These are phyloP conservation scores for Brachyopa scutellaris DNA, from an alignment of 2,888 invertebrate genomes.

Conservation along the genomic window DNA sequence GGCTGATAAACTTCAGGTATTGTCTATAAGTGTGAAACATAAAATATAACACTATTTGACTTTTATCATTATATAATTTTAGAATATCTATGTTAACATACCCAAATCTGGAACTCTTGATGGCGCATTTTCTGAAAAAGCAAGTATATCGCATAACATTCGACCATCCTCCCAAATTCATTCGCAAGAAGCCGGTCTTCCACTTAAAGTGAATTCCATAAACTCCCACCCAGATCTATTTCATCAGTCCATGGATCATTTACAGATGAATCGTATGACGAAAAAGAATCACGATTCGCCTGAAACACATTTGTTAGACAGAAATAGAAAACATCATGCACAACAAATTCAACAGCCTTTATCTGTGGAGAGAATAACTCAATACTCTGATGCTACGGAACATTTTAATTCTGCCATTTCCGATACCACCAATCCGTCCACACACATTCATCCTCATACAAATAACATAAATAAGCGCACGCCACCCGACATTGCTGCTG, in stretches of 20 bases:
- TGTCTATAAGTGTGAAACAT: no score
- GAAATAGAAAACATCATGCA: slow-evolving; percentile 34
- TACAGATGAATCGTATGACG: slow-evolving; percentile 14
- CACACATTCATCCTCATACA: slow-evolving; percentile 50
- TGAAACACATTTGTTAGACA: slow-evolving; percentile 70
- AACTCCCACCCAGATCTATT: slow-evolving; percentile 26
- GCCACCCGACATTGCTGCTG: slow-evolving; percentile 76
- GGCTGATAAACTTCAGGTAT: slow-evolving; percentile 83
- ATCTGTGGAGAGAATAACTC: slow-evolving; percentile 77
- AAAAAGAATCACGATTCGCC: slow-evolving; percentile 71
- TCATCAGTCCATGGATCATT: slow-evolving; percentile 21
- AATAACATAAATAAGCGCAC: slow-evolving; percentile 74
- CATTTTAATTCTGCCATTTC: slow-evolving; percentile 20
- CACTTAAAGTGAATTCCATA: slow-evolving; percentile 16
- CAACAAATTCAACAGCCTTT: slow-evolving; percentile 48
- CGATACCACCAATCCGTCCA: slow-evolving; percentile 46
- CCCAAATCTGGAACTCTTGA: slow-evolving; percentile 77
- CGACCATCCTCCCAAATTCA: slow-evolving; percentile 37
- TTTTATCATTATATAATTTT: background rate
- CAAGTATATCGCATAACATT: slow-evolving; percentile 76
- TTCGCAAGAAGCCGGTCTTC: slow-evolving; percentile 41
- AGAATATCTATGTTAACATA: slow-evolving; percentile 80
- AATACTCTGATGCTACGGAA: slow-evolving; percentile 78
- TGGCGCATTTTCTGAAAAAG: slow-evolving; percentile 78
- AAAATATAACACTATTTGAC: no score